These are phyloP conservation scores for Fistularia commersonii DNA, from an alignment of 2,797 vertebrate genomes.

Conservation along the genomic window DNA sequence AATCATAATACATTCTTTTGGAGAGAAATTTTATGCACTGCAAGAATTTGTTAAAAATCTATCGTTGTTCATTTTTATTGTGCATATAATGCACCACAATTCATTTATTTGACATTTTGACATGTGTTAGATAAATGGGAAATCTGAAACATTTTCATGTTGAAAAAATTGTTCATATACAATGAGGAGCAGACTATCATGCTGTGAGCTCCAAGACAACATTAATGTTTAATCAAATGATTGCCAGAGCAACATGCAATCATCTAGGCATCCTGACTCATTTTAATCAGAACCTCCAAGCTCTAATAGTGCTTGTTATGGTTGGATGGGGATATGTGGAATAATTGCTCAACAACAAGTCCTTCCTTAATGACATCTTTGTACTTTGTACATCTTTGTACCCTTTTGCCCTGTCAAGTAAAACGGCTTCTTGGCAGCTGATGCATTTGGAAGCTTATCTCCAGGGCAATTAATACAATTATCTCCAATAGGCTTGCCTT, in stretches of 20 bases:
- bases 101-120: too few relatives aligned
- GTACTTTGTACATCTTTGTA: too few relatives aligned
- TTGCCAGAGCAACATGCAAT: conserved; percentile 7
- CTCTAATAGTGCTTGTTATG: conserved; percentile 20
- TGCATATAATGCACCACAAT: too few relatives aligned
- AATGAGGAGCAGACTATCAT: not conserved
- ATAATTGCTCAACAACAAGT: conserved; percentile 29
- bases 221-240: conserved; percentile 10
- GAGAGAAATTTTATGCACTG: too few relatives aligned
- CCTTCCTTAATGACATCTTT: conserved; percentile 50
- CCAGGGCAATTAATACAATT: conserved; percentile 36
- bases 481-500: conserved; percentile 46
- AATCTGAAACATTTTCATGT: not conserved
- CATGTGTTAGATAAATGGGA: too few relatives aligned
- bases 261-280: conserved; percentile 3
- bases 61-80: too few relatives aligned
- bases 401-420: conserved; percentile 36
- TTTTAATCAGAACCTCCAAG: conserved; percentile 26
- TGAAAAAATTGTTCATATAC: not conserved
- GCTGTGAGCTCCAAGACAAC: conserved; percentile 1
- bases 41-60: too few relatives aligned
- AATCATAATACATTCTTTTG: too few relatives aligned
- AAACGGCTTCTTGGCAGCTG: conserved; percentile 52
- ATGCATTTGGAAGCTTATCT: conserved; percentile 41
- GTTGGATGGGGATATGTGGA: conserved; percentile 8